Evolutionary conservation across 1,140 invertebrate species (phyloP), one percentile per base, ranked within the genome.

Genomic region (Oryzaephilus surinamensis): DNA sequence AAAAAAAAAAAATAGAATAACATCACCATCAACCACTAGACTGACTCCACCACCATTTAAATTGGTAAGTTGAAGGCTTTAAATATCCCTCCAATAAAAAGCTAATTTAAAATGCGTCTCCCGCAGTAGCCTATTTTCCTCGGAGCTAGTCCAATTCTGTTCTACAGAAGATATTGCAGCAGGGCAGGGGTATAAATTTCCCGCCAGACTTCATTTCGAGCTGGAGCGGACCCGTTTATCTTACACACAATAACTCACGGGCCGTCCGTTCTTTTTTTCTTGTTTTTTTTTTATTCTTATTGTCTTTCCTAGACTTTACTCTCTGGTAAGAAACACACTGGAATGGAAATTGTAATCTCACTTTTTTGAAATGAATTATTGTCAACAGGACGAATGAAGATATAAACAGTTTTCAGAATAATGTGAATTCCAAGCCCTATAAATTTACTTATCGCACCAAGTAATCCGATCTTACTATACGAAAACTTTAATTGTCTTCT

Each of bases 131-230:
- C 56, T 58, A 56, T 56, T 56, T 56, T 54, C 56, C 48, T 48
- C 51, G 33, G 42, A 49, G 53, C 53, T 52, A 58, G 58, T 58
- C 57, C 58, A 61, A 61, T 61, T 61, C 58, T 57, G 57, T 50
- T 50, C 43, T 54, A 45, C 36, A 52, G 51, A 50, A 61, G 59
- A 61, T 61, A 61, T 61, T 61, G 59, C 59, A 57, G 49, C 51
- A 42, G 50, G 55, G 56, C 47, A 48, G 38, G 48, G 38, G 46
- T 48, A 59, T 59, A 59, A 61, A 61, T 61, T 61, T 60, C 54
- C 57, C 46, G 57, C 59, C 57, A 61, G 59, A 61, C 59, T 61
- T 61, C 59, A 61, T 61, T 61, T 61, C 59, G 59, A 52, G 57
- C 56, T 48, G 55, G 54, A 55, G 56, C 59, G 59, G 50, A 54